Evolutionary conservation across 2,113 vertebrate species (phyloP).

Genomic region (Microtus ochrogaster): DNA sequence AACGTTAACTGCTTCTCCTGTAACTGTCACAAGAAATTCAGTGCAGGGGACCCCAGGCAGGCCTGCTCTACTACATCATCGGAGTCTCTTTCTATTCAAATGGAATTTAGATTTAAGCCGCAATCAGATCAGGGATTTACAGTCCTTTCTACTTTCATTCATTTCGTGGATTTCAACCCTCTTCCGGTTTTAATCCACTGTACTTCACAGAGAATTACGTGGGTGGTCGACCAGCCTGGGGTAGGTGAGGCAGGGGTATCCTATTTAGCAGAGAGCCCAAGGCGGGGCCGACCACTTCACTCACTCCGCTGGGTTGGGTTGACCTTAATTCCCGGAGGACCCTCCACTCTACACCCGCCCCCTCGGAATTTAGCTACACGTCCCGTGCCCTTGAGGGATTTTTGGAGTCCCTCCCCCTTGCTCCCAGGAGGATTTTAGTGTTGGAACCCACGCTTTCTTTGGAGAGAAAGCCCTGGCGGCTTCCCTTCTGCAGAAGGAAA

Average conservation of each 20-base stretch:
- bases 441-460: background rate
- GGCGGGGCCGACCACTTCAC: background rate
- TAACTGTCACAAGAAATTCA: background rate
- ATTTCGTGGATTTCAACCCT: slow-evolving; percentile 29
- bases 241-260: background rate
- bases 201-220: slow-evolving; percentile 11
- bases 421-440: background rate
- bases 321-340: background rate
- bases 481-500: slow-evolving; percentile 20
- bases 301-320: accelerated
- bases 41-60: background rate
- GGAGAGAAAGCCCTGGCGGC: background rate
- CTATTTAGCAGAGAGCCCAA: background rate
- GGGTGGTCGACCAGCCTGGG: background rate
- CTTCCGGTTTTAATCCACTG: background rate
- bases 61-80: background rate
- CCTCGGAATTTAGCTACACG: accelerated
- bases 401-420: background rate
- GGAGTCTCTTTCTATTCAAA: slow-evolving; percentile 56
- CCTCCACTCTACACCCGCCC: background rate
- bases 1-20: background rate
- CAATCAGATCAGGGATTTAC: slow-evolving; percentile 54
- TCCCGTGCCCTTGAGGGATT: no score
- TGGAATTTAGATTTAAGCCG: slow-evolving; percentile 55
- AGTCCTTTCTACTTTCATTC: slow-evolving; percentile 45